Conservation (phyloP, 2,888 invertebrate genomes). For the Leistus spinibarbis region DNA sequence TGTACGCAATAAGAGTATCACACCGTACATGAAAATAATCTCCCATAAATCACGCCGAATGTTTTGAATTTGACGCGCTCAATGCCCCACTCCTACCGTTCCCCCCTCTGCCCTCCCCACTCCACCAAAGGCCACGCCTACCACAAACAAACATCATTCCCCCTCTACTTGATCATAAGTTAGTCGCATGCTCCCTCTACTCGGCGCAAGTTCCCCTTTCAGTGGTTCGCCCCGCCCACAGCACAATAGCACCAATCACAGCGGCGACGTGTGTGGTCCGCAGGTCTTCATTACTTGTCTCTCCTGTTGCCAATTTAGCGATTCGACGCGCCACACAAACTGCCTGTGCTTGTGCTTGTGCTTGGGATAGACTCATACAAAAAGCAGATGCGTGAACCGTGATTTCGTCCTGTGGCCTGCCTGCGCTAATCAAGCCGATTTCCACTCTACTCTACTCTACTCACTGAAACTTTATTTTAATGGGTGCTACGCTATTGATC, state of each 20-base stretch:
- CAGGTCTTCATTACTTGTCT: conserved; percentile 56
- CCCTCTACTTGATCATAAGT: too few species aligned
- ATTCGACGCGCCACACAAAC: conserved; percentile 51
- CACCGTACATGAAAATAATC: conserved; percentile 5
- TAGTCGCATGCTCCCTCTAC: conserved; percentile 8
- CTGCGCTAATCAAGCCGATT: conserved; percentile 28
- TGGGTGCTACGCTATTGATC: too few species aligned
- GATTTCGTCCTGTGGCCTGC: conserved; percentile 10
- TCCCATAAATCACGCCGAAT: conserved; percentile 35
- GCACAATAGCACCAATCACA: conserved; percentile 54
- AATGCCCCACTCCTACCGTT: conserved; percentile 24
- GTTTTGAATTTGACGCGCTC: conserved; percentile 9
- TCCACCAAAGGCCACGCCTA: conserved; percentile 37
- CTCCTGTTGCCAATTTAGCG: conserved; percentile 57
- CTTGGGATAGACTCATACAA: conserved; percentile 31
- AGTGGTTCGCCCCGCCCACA: conserved; percentile 39
- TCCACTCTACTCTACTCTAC: not conserved
- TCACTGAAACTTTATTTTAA: not conserved
- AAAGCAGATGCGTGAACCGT: conserved; percentile 14
- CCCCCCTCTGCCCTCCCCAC: conserved; percentile 38
- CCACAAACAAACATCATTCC: conserved; percentile 36
- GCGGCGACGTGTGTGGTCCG: conserved; percentile 59
- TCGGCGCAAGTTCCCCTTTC: conserved; percentile 15
- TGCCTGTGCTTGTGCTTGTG: too few species aligned
- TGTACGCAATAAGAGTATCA: not conserved